These are phyloP conservation scores for Parelbella ahira DNA, from an alignment of 2,888 invertebrate genomes.

Conservation along the genomic window DNA sequence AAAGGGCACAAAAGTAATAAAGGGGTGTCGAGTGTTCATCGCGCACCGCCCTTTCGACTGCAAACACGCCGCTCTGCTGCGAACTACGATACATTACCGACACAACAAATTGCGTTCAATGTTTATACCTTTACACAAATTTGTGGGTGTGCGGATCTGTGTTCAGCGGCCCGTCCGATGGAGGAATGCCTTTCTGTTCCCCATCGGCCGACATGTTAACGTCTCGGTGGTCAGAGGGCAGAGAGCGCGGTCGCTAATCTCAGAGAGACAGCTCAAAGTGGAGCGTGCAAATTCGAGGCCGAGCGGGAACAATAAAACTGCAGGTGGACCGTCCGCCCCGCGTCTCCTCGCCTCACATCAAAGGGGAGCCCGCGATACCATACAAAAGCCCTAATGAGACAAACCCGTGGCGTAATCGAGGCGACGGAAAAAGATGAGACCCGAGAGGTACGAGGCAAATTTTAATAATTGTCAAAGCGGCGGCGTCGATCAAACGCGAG, in stretches of 20 bases:
- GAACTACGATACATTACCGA: slow-evolving; percentile 30
- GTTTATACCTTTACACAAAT: slow-evolving; percentile 20
- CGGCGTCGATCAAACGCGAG: slow-evolving; percentile 78
- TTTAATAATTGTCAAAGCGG: slow-evolving; percentile 82
- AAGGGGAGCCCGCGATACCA: slow-evolving; percentile 74
- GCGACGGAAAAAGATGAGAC: slow-evolving; percentile 79
- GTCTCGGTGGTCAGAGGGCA: slow-evolving; percentile 37
- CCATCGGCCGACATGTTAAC: slow-evolving; percentile 30
- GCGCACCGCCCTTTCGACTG: slow-evolving; percentile 37
- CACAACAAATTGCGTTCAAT: slow-evolving; percentile 17
- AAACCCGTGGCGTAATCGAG: slow-evolving; percentile 80
- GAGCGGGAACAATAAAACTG: slow-evolving; percentile 74
- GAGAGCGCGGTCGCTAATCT: slow-evolving; percentile 58
- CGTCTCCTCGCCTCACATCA: slow-evolving; percentile 63
- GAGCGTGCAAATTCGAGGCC: slow-evolving; percentile 74
- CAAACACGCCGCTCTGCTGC: slow-evolving; percentile 30
- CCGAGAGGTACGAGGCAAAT: slow-evolving; percentile 80
- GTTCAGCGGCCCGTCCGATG: slow-evolving; percentile 15
- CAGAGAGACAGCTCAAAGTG: slow-evolving; percentile 72
- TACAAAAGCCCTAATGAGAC: slow-evolving; percentile 81
- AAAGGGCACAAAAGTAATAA: slow-evolving; percentile 73
- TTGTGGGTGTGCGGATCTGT: slow-evolving; percentile 2
- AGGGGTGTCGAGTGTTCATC: slow-evolving; percentile 69
- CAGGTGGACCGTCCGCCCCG: slow-evolving; percentile 70
- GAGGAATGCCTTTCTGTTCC: slow-evolving; percentile 28